Conservation (phyloP, 2,888 invertebrate genomes). For the Xylota segnis region DNA sequence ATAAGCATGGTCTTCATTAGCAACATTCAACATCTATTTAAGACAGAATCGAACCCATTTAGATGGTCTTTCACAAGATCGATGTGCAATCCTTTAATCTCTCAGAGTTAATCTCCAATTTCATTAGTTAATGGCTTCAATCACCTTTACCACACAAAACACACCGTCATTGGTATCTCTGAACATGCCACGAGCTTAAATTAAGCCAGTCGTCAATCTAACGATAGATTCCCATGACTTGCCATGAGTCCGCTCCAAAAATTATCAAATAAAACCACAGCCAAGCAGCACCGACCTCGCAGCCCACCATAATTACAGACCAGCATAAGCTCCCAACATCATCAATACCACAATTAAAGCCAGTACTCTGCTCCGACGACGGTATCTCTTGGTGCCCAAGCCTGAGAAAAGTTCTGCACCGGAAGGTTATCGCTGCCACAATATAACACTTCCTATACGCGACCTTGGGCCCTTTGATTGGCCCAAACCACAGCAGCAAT, state of each 20-base stretch:
- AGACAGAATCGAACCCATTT: no score
- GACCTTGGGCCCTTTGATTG: constrained; percentile 39
- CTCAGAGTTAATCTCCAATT: no score
- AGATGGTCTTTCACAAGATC: no score
- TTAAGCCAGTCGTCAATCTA: neutral
- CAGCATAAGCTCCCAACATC: constrained; percentile 10
- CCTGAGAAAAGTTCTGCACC: constrained; percentile 39
- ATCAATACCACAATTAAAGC: constrained; percentile 19
- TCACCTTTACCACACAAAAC: no score
- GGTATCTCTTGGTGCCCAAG: neutral
- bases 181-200: neutral
- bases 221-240: constrained; percentile 13
- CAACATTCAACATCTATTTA: no score
- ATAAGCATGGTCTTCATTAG: no score
- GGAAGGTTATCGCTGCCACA: constrained; percentile 28
- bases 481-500: constrained; percentile 13
- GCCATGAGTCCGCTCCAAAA: constrained; percentile 2
- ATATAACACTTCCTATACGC: constrained; percentile 31
- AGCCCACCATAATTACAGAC: constrained; percentile 19
- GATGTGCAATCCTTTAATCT: no score
- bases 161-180: no score
- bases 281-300: constrained; percentile 12
- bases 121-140: no score
- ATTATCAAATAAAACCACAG: constrained; percentile 11
- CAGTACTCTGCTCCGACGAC: neutral